Conservation (phyloP, 2,888 invertebrate species). For the Furcula furcula region DNA sequence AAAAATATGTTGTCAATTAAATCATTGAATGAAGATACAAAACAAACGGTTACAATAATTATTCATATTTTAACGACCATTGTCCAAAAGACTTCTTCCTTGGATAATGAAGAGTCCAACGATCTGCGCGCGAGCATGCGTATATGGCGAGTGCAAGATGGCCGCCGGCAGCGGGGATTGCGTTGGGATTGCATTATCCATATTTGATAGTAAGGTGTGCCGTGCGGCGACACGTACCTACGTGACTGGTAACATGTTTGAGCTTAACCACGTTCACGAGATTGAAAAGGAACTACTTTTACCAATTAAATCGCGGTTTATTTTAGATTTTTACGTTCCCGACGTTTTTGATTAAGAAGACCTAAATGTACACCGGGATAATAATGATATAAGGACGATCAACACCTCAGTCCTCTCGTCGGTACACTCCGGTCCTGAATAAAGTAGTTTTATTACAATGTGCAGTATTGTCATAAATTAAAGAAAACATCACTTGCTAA, state of each 20-base stretch:
- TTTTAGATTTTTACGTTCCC: no score
- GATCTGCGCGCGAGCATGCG: slow-evolving; percentile 31
- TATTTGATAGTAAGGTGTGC: slow-evolving; percentile 31
- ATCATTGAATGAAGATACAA: background rate
- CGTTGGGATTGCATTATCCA: slow-evolving; percentile 34
- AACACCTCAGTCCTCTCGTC: no score
- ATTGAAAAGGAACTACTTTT: no score
- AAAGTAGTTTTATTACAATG: no score
- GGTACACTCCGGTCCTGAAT: no score
- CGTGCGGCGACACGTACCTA: slow-evolving; percentile 17
- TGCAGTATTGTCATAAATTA: no score
- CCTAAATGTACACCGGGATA: no score
- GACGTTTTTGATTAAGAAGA: no score
- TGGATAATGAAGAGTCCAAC: slow-evolving; percentile 28
- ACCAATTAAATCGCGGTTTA: no score
- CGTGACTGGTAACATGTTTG: slow-evolving; percentile 39
- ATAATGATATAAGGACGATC: no score
- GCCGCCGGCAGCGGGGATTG: slow-evolving; percentile 27
- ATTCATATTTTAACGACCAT: slow-evolving; percentile 22
- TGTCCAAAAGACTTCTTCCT: slow-evolving; percentile 22
- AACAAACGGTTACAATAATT: slow-evolving; percentile 22
- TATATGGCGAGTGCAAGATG: slow-evolving; percentile 43
- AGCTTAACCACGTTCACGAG: slow-evolving; percentile 19
- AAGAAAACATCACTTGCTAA: no score
- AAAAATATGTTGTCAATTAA: no score